A percentile compares a stretch with the other conserved stretches of the same genome.
phyloP scores from a whole-genome alignment of 2,113 vertebrate genomes.

The Osmerus eperlanus region DNA sequence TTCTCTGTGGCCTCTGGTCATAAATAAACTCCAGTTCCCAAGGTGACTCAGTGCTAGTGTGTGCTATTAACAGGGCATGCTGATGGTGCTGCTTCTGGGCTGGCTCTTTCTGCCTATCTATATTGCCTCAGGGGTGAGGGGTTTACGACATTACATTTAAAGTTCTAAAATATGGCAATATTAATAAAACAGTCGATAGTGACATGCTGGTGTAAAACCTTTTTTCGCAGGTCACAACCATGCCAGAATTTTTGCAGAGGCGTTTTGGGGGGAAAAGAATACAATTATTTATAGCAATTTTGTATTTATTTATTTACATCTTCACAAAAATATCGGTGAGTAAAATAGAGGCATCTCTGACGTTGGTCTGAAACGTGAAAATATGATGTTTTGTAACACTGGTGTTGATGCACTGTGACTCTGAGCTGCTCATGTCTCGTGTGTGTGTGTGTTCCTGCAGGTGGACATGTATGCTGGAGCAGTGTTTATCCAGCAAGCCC shows the following conservation, averaged over 20 bases:
- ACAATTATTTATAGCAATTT: conserved; percentile 81
- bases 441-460: conserved; percentile 58
- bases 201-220: background rate
- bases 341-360: background rate
- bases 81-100: conserved; percentile 84
- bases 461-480: conserved; percentile 97
- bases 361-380: background rate
- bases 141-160: background rate
- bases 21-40: conserved; percentile 2
- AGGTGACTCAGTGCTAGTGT: background rate
- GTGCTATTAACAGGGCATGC: conserved; percentile 77
- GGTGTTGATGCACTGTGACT: background rate
- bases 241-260: conserved; percentile 88
- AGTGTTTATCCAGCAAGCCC: conserved; percentile 92
- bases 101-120: conserved; percentile 98
- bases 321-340: conserved; percentile 98
- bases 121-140: conserved; percentile 84
- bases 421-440: background rate
- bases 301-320: conserved; percentile 96
- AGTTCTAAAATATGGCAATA: too few relatives aligned
- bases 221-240: conserved; percentile 85
- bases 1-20: too few relatives aligned
- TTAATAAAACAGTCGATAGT: too few relatives aligned
- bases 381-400: background rate
- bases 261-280: conserved; percentile 91